Base-by-base conservation (phyloP, 2,888 invertebrate genomes). In the Apantesis nais region DNA sequence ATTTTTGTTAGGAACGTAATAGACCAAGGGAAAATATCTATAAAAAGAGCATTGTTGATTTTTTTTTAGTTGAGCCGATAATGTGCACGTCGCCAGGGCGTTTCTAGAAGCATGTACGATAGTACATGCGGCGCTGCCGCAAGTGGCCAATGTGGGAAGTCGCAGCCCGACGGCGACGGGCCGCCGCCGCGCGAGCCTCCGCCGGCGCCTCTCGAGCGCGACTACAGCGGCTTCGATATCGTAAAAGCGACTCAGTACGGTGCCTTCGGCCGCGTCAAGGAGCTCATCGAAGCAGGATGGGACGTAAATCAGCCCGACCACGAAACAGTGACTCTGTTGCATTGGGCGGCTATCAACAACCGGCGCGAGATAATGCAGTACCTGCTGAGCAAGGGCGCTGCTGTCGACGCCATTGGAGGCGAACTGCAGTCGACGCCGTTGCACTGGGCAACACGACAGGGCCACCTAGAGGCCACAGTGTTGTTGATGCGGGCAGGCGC, bases 311-410 rank as follows among this genome's bases (percentile, higher is more conserved):
- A 98, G 88, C 97, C 98, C 63, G 99, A 99, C 91, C 96, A 96
- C 79, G 99, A 99, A 92, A 99, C 99, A 66, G 99, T 99, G 70
- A 99, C 99, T 3, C 94, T 99, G 67, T 95, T 99, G n/a, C 99
- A 99, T 91, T 99, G 99, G 99, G 99, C 99, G 55, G 98, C 99
- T 29, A 99, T 99, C 87, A 99, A 99, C 93, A 99, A 99, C 95
- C 96, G 99, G 71, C 96, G 97, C 79, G 99, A 99, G 84, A 98
- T 99, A 82, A 98, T 99, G 72, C 97, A 97, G 85, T 99, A 97
- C 93, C 97, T 98, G 85, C 96, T 99, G 78, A 96, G 97, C 73
- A 97, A 97, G 88, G 99, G 94, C 29, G 94, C 94, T n/a, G 78
- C 71, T 11, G 97, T 99, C 5, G 99, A 99, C 95, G 98, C 98